A percentile compares a stretch with the other conserved stretches of the same genome.
Conservation (phyloP, 1,140 invertebrate species). For the Drosophila navojoa region DNA sequence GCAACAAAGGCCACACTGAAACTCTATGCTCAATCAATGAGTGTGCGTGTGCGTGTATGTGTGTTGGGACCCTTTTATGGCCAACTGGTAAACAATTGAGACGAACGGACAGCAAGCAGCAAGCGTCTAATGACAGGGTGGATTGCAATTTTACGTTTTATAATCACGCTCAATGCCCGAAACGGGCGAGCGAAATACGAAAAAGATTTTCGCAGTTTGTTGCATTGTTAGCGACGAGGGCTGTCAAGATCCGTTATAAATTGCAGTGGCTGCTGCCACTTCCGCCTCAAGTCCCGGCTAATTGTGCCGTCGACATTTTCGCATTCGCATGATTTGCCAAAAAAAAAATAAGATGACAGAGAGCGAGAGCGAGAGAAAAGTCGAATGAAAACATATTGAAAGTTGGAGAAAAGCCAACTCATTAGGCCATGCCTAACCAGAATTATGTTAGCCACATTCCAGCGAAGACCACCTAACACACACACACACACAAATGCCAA, state of each 20-base stretch:
- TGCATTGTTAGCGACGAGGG: constrained; percentile 55
- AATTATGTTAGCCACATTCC: constrained; percentile 32
- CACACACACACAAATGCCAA: not conserved
- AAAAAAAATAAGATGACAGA: not conserved
- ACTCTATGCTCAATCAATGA: constrained; percentile 29
- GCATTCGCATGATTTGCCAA: constrained; percentile 38
- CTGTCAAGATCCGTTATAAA: constrained; percentile 58
- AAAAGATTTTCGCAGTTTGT: constrained; percentile 41
- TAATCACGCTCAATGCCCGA: constrained; percentile 1
- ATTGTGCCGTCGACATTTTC: constrained; percentile 37
- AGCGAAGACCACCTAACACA: constrained; percentile 23
- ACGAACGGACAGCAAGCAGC: constrained; percentile 32
- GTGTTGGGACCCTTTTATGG: constrained; percentile 36
- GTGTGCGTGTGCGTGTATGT: constrained; percentile 17
- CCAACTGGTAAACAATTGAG: constrained; percentile 65
- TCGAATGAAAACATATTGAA: not conserved
- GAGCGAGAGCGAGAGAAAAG: no score
- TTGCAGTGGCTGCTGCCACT: constrained; percentile 61
- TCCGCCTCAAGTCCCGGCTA: constrained; percentile 42
- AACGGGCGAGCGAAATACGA: constrained; percentile 6
- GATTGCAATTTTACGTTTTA: constrained; percentile 74
- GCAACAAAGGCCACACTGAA: constrained; percentile 31
- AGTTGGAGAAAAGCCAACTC: constrained; percentile 7
- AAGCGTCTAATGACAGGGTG: constrained; percentile 73
- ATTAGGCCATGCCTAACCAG: constrained; percentile 17